Base-by-base conservation (phyloP, 1,140 invertebrate genomes). In the Thalassaphorura encarpata region DNA sequence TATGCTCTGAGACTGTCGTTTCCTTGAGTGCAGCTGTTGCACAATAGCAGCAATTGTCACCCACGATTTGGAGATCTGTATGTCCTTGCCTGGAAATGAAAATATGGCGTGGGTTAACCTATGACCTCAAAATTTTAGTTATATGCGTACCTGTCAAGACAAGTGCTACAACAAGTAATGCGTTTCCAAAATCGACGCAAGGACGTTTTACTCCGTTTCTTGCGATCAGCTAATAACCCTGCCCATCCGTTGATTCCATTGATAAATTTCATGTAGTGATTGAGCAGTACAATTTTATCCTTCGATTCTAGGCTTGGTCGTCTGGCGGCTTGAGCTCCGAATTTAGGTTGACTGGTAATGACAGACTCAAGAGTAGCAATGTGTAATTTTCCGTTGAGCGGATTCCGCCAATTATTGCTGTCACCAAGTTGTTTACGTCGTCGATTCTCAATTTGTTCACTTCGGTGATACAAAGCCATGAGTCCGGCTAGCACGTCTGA, bases 11-110 rank as follows among this genome's bases (percentile, higher is more conserved):
- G n/a, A n/a, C n/a, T 3, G 85, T 86, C 52, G 86, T 75, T 58
- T 82, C 80, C 69, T 83, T 83, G 16, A 93, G 79, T 27, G 86
- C 88, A 16, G 87, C 84, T 27, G 88, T 80, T 73, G 88, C 81
- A 72, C 89, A 93, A 54, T 87, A 72, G 69, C 89, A 95, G 70
- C 87, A 90, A 73, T 95, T 93, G 71, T 93, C 89, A 55, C 86
- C 83, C 8, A 80, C 73, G 6, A 91, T 80, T 59, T 80, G 74
- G 6, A 78, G 80, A 31, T 79, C 78, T 67, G 84, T 80, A 39
- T 56, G 36, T 18, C 58, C 54, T 29, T 19, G 13, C 18, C 18
- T 11, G 33, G 27, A 45, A 45, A 43, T 28, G 16, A 41, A 5
- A 54, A 54, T 23, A 11, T 18, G 13, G 6, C 36, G 16, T 16